Evolutionary conservation across 2,797 vertebrate species (phyloP), one percentile per base, ranked within the genome.

Genomic region (Chrosomus eos): DNA sequence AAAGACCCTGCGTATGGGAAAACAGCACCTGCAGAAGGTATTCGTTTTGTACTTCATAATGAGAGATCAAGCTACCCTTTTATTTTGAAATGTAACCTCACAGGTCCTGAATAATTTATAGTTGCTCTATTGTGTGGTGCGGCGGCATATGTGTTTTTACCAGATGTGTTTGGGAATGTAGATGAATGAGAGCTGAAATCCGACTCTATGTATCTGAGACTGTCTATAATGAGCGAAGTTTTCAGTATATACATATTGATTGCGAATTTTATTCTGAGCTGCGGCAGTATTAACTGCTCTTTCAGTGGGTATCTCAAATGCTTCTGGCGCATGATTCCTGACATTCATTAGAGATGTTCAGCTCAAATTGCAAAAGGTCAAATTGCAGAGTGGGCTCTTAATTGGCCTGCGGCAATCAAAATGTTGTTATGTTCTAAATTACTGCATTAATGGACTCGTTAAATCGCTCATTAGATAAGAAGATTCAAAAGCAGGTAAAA

Each of bases 321-420:
- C 93, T 90, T 89, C 90, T 88, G 91, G 89, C 89, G 89, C 90
- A 91, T 92, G 87, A 89, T 93, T 94, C 88, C 91, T 91, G 92
- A 89, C 91, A 91, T 94, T 93, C 94, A 93, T 94, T 94, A 92
- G 92, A 89, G 90, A 86, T 89, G 90, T 93, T 93, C 91, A 90
- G 91, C 88, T 85, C 86, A 87, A 90, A 93, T 93, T 90, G 93
- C 90, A 93, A 95, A 89, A 95, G 94, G 94, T 95, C 94, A 94
- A 92, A 90, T 85, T 89, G 92, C 89, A 93, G 93, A 95, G 85
- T 93, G 93, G 93, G 92, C 92, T 94, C 92, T 94, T 94, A 95
- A 95, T 94, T 94, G 95, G 92, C 92, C 94, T 92, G 91, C 91
- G 92, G 93, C 94, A 94, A 95, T 95, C 92, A 94, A 94, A 95